Percentiles rank a stretch among this genome's conserved stretches.
Evolutionary conservation across 2,797 vertebrate species (phyloP).

Genomic region (Enteromius unitaeniatus): DNA sequence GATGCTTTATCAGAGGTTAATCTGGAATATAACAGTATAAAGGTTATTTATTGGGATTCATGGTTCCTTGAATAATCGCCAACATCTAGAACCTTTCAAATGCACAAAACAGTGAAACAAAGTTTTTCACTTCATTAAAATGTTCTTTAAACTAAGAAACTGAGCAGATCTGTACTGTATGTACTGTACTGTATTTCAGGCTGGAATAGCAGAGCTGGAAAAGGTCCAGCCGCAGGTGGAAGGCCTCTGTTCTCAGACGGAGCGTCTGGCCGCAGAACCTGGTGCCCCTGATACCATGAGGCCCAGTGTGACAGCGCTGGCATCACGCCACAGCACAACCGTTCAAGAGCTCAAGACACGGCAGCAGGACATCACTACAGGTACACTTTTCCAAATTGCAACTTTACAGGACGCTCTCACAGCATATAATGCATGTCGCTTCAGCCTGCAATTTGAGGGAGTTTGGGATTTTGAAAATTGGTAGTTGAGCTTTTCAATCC

Average conservation of each 20-base stretch:
- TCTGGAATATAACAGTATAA: not conserved
- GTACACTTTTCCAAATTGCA: conserved; percentile 68
- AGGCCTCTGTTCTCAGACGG: conserved; percentile 71
- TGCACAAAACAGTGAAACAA: not conserved
- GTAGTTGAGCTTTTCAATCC: conserved; percentile 1
- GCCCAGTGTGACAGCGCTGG: conserved; percentile 74
- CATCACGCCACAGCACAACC: conserved; percentile 73
- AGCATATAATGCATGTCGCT: not conserved
- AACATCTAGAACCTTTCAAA: not conserved
- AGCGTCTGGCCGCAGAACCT: conserved; percentile 68
- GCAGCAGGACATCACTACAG: conserved; percentile 77
- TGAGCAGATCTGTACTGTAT: conserved; percentile 4
- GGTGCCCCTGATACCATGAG: conserved; percentile 75
- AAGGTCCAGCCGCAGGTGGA: conserved; percentile 76
- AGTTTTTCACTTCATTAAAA: too few relatives aligned
- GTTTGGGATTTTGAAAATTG: not conserved
- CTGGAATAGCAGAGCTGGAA: conserved; percentile 73
- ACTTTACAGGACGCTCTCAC: not conserved
- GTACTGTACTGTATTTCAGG: conserved; percentile 66
- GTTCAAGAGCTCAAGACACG: conserved; percentile 76
- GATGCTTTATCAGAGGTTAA: not conserved
- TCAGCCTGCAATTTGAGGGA: conserved; percentile 19
- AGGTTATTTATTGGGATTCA: not conserved
- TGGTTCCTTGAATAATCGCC: not conserved
- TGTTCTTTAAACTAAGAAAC: too few relatives aligned